Evolutionary conservation across 2,797 vertebrate genomes (phyloP), one percentile per base, ranked within the genome.

Genomic region (Bufotes viridis): DNA sequence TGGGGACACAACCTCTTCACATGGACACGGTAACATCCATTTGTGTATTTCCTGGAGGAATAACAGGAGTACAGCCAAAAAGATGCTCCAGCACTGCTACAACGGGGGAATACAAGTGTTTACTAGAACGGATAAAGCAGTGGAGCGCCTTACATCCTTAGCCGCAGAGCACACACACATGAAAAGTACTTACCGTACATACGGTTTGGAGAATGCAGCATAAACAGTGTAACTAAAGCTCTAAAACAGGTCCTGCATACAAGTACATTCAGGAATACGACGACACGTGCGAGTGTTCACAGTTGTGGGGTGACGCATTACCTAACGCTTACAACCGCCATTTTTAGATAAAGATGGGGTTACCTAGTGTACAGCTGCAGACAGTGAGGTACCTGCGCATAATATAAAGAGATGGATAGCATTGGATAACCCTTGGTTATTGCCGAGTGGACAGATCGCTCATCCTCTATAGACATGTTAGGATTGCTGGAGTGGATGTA

Each of bases 141-240:
- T 29, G 14, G 26, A 34, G 24, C 14, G 1, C 24, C 34, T n/a
- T 14, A 69, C 65, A 70, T 26, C 14, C 14, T 74, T 22, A 0
- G 9, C 7, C 49, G 70, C 18, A 74, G 24, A 17, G 26, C 26
- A 29, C 6, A 29, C 20, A 20, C 70, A 51, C 3, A 7, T 9
- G 2, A 11, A 49, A 49, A 20, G 1, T 34, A 20, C 29, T 10
- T 29, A 10, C 11, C 2, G 51, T 18, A 42, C 57, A 76, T 49
- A 60, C 17, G 58, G 42, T 61, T 58, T 60, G 26, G 55, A 63
- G 15, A 84, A 76, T 63, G 70, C 82, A 76, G 70, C 82, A 75
- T 84, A 84, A 75, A 76, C 57, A 76, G 57, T 76, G 70, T 49
- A 53, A 49, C 18, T 58, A 51, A 63, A 85, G 70, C 42, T 78